Evolutionary conservation across 2,888 invertebrate genomes (phyloP), one percentile per base, ranked within the genome.

Genomic region (Scaptomyza polygonia): DNA sequence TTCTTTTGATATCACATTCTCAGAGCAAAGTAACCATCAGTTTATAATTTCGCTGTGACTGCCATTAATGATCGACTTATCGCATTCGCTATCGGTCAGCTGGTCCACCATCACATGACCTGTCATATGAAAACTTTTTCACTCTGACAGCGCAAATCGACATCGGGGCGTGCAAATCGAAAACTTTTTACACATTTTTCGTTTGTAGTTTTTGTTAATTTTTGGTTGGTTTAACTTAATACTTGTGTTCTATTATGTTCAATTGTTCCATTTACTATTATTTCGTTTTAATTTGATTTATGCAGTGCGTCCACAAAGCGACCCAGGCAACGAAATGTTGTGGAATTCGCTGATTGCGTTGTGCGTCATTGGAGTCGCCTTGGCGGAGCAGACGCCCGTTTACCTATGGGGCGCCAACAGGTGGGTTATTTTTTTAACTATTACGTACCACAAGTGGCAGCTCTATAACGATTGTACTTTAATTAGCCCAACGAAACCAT

Each of bases 401-500:
- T 92, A 93, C 72, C 77, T 95, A 65, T 95, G 94, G 94, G 94
- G 93, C 30, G 81, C 81, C 66, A 74, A 85, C 79, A 90, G 90
- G 91, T 91, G 84, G 67, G 89, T 88, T 87, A 21, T 21, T 85
- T 12, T 12, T 30, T 3, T 12, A 3, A 1, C 7, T 36, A 12
- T 25, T 39, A 12, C 3, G 36, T 25, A 8, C 59, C 14, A 54
- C 59, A 53, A 55, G 54, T 58, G 16, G 56, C n/a, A 47, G 5
- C 25, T 16, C 39, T 43, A 52, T 63, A n/a, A 44, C 3, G 12
- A 11, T 5, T 57, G 2, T 29, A 9, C 39, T 42, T 48, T n/a
- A 21, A 3, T 14, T 40, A 91, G 91, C 55, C 72, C 56, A 14
- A 56, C 72, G 18, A 87, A 85, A 65, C 89, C 91, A 3, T 71